phyloP scores from a whole-genome alignment of 2,113 vertebrate species.

The Stegostoma tigrinum region DNA sequence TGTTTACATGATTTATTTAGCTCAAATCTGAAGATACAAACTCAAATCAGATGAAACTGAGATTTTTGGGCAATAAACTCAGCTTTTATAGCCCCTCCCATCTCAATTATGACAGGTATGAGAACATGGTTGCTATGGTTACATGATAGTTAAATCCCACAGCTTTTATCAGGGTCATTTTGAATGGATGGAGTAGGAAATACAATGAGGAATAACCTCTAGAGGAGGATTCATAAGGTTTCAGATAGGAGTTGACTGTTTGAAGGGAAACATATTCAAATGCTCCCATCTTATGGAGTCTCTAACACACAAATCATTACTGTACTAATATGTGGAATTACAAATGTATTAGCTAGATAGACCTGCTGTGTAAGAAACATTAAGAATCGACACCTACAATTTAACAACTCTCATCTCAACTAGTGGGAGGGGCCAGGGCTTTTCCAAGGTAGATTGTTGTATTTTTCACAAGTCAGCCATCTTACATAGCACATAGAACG shows the following conservation, averaged over 20 bases:
- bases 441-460: no score
- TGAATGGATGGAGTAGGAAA: background rate
- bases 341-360: background rate
- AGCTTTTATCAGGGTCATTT: background rate
- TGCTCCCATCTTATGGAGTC: no score
- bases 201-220: background rate
- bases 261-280: background rate
- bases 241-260: background rate
- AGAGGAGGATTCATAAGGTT: background rate
- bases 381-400: background rate
- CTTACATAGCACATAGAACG: no score
- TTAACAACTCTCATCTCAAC: background rate
- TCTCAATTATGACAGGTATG: slow-evolving; percentile 7
- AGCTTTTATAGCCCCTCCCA: background rate
- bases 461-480: no score
- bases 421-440: background rate
- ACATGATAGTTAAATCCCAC: background rate
- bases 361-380: background rate
- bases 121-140: slow-evolving; percentile 17
- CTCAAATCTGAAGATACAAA: background rate
- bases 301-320: background rate
- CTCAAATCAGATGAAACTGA: background rate
- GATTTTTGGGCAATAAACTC: background rate
- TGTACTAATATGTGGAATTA: background rate
- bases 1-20: background rate